Conservation (phyloP, 2,113 vertebrate species). For the Amblyornis subalaris region DNA sequence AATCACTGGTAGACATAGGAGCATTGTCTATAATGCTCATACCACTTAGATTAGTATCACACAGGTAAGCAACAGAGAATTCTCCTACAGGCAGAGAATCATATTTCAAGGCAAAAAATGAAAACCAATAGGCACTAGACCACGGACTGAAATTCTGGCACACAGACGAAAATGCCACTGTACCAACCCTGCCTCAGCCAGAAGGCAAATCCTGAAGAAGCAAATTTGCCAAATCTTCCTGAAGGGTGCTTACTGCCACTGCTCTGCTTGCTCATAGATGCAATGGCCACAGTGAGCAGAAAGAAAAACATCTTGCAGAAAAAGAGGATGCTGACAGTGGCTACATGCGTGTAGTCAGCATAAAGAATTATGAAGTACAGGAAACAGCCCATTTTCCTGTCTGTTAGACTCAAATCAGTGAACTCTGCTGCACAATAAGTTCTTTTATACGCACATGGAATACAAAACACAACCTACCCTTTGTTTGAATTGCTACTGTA, state of each 20-base stretch:
- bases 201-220: not conserved
- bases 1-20: not conserved
- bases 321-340: not conserved
- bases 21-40: not conserved
- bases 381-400: not conserved
- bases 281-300: not conserved
- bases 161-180: not conserved
- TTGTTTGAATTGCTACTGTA: conserved; percentile 34
- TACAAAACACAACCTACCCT: conserved; percentile 29
- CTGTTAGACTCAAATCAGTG: not conserved
- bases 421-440: not conserved
- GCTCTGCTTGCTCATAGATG: not conserved
- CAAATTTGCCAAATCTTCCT: not conserved
- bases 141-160: not conserved
- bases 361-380: not conserved
- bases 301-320: not conserved
- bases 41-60: not conserved
- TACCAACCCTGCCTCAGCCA: not conserved
- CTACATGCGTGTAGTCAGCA: not conserved
- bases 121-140: not conserved
- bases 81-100: not conserved
- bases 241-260: not conserved
- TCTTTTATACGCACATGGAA: not conserved
- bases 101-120: not conserved
- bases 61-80: not conserved